phyloP scores from a whole-genome alignment of 2,888 invertebrate species.

The Nomada lathburiana region DNA sequence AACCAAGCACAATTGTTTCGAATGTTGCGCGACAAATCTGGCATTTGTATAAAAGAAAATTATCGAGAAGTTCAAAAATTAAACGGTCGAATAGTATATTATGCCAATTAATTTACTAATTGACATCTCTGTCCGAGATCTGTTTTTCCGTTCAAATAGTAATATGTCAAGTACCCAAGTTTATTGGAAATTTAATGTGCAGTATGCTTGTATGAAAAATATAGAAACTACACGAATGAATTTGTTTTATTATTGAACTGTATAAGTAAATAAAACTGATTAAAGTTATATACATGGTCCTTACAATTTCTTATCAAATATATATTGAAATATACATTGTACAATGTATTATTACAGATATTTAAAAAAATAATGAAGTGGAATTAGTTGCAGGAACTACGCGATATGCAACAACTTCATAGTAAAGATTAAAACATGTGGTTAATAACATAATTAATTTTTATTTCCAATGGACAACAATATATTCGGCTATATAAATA shows the following conservation, averaged over 20 bases:
- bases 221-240: background rate
- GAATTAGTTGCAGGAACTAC: too few species aligned
- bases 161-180: background rate
- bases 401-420: constrained; percentile 25
- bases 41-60: constrained; percentile 51
- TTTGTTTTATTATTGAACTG: background rate
- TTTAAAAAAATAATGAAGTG: too few species aligned
- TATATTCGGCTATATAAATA: background rate
- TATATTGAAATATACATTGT: too few species aligned
- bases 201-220: background rate
- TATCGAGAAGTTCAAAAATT: constrained; percentile 62
- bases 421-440: constrained; percentile 5
- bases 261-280: background rate
- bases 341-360: too few species aligned
- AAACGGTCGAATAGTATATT: constrained; percentile 58
- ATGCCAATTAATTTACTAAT: constrained; percentile 37
- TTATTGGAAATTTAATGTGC: constrained; percentile 17
- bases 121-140: background rate
- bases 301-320: too few species aligned
- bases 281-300: too few species aligned
- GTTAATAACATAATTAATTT: background rate
- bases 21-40: constrained; percentile 47
- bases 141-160: background rate
- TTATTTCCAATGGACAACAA: background rate
- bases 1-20: constrained; percentile 68